Percentiles rank a stretch among this genome's conserved stretches.
Conservation (phyloP, 1,140 invertebrate genomes). For the Bathynomus jamesi region DNA sequence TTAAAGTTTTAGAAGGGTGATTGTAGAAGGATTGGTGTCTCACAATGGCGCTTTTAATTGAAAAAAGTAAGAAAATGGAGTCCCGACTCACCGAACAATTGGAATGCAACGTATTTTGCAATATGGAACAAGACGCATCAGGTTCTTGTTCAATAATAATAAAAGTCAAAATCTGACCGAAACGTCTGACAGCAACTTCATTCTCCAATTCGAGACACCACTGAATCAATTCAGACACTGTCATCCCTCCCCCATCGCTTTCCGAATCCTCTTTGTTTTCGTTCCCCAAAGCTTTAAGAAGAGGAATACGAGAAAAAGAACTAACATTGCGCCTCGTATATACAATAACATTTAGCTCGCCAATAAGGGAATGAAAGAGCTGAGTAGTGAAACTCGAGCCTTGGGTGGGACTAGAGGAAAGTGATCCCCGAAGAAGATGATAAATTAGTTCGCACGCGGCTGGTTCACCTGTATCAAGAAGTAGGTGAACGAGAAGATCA, state of each 20-base stretch:
- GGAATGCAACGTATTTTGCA: not conserved
- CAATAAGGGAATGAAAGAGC: not conserved
- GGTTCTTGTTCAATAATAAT: not conserved
- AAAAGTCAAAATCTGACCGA: not conserved
- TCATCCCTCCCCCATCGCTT: not conserved
- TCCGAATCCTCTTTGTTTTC: not conserved
- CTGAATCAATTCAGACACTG: not conserved
- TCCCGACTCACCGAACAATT: not conserved
- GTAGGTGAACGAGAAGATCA: slow-evolving; percentile 27
- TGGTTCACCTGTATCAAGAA: slow-evolving; percentile 21
- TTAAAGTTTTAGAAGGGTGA: not conserved
- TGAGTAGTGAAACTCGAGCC: not conserved
- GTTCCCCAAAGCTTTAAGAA: not conserved
- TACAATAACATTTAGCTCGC: not conserved
- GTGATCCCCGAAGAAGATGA: slow-evolving; percentile 14
- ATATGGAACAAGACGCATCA: not conserved
- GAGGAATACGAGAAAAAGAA: not conserved
- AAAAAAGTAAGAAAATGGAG: not conserved
- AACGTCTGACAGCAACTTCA: not conserved
- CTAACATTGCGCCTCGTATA: not conserved
- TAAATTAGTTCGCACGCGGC: slow-evolving; percentile 19
- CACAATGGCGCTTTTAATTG: not conserved
- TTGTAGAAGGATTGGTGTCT: not conserved
- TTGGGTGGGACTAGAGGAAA: slow-evolving; percentile 10
- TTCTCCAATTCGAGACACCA: not conserved